Conservation (phyloP, 2,888 invertebrate species). For the Lycaena phlaeas region DNA sequence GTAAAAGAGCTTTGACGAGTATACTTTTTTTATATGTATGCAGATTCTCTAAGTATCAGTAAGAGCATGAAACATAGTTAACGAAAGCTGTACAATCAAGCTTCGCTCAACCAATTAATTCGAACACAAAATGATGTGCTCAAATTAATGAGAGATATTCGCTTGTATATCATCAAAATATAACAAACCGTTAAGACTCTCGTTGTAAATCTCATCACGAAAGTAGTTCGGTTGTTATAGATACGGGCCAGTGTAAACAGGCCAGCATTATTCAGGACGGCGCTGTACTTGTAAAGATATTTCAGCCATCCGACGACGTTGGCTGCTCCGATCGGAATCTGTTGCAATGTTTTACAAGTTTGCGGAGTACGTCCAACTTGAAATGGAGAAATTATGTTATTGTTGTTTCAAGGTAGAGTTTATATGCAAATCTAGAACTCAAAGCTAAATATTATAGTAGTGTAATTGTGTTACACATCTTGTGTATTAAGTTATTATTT, state of each 20-base stretch:
- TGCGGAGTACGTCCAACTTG: slow-evolving; percentile 15
- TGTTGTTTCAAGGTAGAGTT: slow-evolving; percentile 1
- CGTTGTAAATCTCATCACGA: slow-evolving; percentile 27
- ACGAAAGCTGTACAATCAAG: too few relatives aligned
- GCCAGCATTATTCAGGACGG: slow-evolving; percentile 22
- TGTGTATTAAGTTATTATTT: too few relatives aligned
- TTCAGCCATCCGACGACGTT: slow-evolving; percentile 40
- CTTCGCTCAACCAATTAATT: too few relatives aligned
- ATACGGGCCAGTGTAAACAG: slow-evolving; percentile 29
- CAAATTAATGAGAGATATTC: too few relatives aligned
- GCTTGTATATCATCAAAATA: too few relatives aligned
- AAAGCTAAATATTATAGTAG: too few relatives aligned
- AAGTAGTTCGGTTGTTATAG: slow-evolving; percentile 24
- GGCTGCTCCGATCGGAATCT: slow-evolving; percentile 31
- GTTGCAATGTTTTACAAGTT: slow-evolving; percentile 31
- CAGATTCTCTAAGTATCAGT: too few relatives aligned
- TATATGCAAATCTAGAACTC: neutral
- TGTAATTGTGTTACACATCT: too few relatives aligned
- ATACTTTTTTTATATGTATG: too few relatives aligned
- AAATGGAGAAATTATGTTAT: neutral
- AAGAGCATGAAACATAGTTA: too few relatives aligned
- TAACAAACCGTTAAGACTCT: slow-evolving; percentile 16
- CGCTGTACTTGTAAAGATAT: slow-evolving; percentile 31
- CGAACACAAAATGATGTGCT: too few relatives aligned
- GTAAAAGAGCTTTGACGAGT: too few relatives aligned